phyloP scores from a whole-genome alignment of 2,113 vertebrate genomes.

The Callipepla squamata region DNA sequence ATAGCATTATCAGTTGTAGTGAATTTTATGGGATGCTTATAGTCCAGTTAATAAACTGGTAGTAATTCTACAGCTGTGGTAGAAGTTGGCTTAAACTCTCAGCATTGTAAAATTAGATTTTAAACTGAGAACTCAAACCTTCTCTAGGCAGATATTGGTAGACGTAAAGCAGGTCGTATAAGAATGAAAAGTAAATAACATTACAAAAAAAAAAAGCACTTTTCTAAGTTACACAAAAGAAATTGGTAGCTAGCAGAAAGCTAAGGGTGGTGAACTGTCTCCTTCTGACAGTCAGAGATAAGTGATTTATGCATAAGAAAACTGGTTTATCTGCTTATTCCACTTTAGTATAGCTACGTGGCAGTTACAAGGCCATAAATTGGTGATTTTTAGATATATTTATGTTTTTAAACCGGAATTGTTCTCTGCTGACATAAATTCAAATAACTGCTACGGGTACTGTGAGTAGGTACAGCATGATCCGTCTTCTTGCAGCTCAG shows the following conservation, averaged over 20 bases:
- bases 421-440: neutral
- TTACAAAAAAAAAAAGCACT: neutral
- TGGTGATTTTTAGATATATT: neutral
- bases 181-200: neutral
- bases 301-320: neutral
- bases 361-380: neutral
- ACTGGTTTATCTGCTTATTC: conserved; percentile 14
- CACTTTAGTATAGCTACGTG: neutral
- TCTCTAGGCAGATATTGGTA: neutral
- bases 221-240: neutral
- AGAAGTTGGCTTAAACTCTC: neutral
- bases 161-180: neutral
- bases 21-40: neutral
- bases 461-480: neutral
- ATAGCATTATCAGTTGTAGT: neutral
- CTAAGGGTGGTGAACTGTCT: neutral
- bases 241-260: neutral
- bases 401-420: neutral
- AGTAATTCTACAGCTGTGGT: neutral
- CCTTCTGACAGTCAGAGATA: neutral
- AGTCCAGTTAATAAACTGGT: neutral
- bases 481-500: neutral
- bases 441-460: neutral
- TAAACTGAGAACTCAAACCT: neutral
- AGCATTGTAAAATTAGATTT: neutral